phyloP scores from a whole-genome alignment of 2,888 invertebrate species.

The Emmelina monodactyla region DNA sequence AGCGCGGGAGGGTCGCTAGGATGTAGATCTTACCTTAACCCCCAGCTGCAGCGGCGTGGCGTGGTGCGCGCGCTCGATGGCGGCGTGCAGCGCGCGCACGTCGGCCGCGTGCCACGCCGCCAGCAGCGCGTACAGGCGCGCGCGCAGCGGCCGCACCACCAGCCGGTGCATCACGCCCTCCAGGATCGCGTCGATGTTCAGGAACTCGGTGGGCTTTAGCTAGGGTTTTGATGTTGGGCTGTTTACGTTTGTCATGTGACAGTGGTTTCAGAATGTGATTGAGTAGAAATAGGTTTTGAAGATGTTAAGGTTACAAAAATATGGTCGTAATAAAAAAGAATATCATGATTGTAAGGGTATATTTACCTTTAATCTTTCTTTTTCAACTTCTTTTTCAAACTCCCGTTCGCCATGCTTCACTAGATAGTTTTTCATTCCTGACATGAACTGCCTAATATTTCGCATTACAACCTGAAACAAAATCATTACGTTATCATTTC shows the following conservation, averaged over 20 bases:
- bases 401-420: constrained; percentile 95
- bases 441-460: constrained; percentile 96
- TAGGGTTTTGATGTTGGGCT: too few species aligned
- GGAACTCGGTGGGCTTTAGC: constrained; percentile 88
- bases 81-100: constrained; percentile 75
- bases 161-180: constrained; percentile 94
- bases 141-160: constrained; percentile 85
- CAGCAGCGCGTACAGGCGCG: constrained; percentile 83
- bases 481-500: too few species aligned
- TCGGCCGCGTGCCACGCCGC: constrained; percentile 89
- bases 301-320: too few species aligned
- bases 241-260: too few species aligned
- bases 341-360: too few species aligned
- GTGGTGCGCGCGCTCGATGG: constrained; percentile 73
- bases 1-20: too few species aligned
- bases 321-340: too few species aligned
- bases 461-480: constrained; percentile 76
- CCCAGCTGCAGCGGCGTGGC: constrained; percentile 74
- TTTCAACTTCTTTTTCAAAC: constrained; percentile 90
- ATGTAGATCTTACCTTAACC: constrained; percentile 69
- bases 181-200: constrained; percentile 94
- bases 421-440: constrained; percentile 97
- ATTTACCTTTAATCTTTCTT: constrained; percentile 78
- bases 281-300: too few species aligned
- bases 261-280: too few species aligned